Conservation (phyloP, 2,888 invertebrate species). For the Drosophila anomelani region DNA sequence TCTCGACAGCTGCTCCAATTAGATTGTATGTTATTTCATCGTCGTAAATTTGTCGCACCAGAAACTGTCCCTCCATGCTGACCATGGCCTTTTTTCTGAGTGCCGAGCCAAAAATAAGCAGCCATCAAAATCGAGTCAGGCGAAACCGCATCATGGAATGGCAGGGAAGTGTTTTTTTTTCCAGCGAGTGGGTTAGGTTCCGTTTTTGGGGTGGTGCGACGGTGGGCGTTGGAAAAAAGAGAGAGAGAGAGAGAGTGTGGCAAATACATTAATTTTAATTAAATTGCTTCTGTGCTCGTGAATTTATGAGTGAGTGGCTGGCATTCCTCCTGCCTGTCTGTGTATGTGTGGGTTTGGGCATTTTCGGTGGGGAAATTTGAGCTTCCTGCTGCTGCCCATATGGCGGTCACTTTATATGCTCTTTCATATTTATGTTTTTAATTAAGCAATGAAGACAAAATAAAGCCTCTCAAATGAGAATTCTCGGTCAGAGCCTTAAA, state of each 20-base stretch:
- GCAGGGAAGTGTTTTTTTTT: conserved; percentile 30
- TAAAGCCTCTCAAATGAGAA: conserved; percentile 40
- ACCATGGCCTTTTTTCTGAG: conserved; percentile 95
- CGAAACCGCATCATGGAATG: conserved; percentile 50
- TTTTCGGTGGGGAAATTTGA: conserved; percentile 19
- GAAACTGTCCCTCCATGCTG: conserved; percentile 97
- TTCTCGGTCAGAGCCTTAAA: conserved; percentile 15
- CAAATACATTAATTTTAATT: conserved; percentile 79
- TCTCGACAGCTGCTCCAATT: conserved; percentile 95
- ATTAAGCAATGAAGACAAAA: conserved; percentile 48
- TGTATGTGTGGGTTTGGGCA: conserved; percentile 6
- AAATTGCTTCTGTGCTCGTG: conserved; percentile 68
- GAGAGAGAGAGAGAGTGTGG: conserved; percentile 35
- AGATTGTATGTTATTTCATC: conserved; percentile 97
- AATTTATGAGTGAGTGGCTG: conserved; percentile 52
- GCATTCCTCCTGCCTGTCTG: conserved; percentile 26
- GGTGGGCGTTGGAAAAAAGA: conserved; percentile 2
- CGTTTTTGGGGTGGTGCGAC: background rate
- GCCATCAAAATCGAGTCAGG: conserved; percentile 53
- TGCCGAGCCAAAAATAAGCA: conserved; percentile 37
- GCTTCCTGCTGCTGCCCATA: conserved; percentile 28
- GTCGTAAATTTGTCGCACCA: conserved; percentile 97
- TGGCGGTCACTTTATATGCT: conserved; percentile 31
- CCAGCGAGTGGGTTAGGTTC: background rate
- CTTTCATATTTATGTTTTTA: conserved; percentile 54